These are phyloP conservation scores for Sphyrna mokarran DNA, from an alignment of 2,113 vertebrate species.

Conservation along the genomic window DNA sequence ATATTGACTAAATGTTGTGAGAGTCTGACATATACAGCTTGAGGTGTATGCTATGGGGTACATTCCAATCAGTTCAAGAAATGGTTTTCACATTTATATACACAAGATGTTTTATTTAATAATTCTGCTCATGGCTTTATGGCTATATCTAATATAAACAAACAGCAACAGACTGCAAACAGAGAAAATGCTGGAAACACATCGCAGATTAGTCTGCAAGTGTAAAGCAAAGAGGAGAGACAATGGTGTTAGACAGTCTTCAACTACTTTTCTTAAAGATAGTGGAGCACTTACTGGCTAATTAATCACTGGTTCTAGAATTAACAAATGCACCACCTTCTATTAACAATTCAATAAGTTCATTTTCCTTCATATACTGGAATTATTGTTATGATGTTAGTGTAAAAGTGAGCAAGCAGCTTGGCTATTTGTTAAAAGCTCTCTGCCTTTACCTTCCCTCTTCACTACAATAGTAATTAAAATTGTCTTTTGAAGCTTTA, in stretches of 20 bases:
- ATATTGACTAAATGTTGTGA: background rate
- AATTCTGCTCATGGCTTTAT: background rate
- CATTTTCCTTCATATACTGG: background rate
- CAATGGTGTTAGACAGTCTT: background rate
- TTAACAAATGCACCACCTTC: too few relatives aligned
- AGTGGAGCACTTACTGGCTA: background rate
- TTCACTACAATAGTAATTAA: background rate
- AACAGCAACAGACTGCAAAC: background rate
- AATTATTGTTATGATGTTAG: background rate
- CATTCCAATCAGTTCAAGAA: background rate
- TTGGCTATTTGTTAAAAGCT: background rate
- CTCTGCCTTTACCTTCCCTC: background rate
- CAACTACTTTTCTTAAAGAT: background rate
- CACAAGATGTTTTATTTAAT: background rate
- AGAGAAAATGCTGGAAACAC: background rate
- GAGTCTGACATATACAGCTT: background rate
- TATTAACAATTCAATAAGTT: too few relatives aligned
- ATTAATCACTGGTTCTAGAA: background rate
- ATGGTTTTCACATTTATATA: constrained; percentile 9
- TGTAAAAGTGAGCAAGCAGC: background rate
- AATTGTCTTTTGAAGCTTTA: background rate
- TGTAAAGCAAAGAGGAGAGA: background rate
- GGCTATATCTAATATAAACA: constrained; percentile 2
- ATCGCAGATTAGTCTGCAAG: background rate
- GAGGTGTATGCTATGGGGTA: constrained; percentile 15